These are phyloP conservation scores for Parus major DNA, from an alignment of 2,113 vertebrate species.

Conservation along the genomic window DNA sequence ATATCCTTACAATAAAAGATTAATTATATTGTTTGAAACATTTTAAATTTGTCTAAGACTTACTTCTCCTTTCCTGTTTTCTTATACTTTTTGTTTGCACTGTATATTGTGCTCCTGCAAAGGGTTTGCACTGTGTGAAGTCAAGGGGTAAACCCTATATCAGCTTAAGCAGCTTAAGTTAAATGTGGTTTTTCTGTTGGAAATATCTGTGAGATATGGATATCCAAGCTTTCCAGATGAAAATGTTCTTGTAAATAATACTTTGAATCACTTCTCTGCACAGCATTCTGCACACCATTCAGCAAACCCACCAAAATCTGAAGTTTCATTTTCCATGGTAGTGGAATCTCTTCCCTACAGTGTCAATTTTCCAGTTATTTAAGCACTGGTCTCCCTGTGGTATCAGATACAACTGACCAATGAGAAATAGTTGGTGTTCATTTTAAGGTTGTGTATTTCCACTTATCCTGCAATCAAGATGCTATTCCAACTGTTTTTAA, in stretches of 20 bases:
- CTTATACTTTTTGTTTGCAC: background rate
- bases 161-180: background rate
- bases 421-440: background rate
- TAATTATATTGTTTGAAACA: background rate
- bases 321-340: background rate
- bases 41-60: background rate
- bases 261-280: background rate
- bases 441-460: background rate
- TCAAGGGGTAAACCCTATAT: background rate
- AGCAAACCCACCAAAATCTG: background rate
- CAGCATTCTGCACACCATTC: background rate
- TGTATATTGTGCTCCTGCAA: background rate
- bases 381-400: background rate
- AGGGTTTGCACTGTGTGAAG: background rate
- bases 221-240: background rate
- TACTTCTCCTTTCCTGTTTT: background rate
- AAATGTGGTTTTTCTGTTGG: background rate
- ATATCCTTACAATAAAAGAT: background rate
- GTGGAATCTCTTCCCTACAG: background rate
- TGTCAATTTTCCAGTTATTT: background rate
- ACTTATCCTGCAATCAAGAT: background rate
- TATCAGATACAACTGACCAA: background rate
- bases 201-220: background rate
- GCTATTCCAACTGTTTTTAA: background rate
- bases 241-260: background rate